phyloP scores from a whole-genome alignment of 2,888 invertebrate species.

The Rhopalosiphum nymphaeae region DNA sequence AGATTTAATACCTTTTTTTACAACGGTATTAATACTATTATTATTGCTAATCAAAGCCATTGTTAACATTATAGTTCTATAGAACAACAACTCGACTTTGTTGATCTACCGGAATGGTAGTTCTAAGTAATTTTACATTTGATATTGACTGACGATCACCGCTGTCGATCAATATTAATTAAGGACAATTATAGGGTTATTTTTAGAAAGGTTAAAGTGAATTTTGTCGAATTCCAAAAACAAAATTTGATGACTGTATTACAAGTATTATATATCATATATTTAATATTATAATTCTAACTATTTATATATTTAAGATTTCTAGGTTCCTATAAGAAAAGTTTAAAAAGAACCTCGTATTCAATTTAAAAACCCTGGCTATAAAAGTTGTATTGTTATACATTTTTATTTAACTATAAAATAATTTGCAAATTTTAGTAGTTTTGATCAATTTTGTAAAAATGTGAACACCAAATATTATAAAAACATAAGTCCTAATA shows the following conservation, averaged over 20 bases:
- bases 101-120: conserved; percentile 67
- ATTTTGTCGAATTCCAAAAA: background rate
- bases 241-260: background rate
- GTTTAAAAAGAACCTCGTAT: background rate
- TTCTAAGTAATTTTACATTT: conserved; percentile 69
- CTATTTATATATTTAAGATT: background rate
- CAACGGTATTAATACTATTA: background rate
- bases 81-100: conserved; percentile 5
- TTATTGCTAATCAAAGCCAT: background rate
- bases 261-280: conserved; percentile 70
- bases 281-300: conserved; percentile 57
- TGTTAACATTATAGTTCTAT: background rate
- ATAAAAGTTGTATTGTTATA: background rate
- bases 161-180: conserved; percentile 70
- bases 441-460: no score
- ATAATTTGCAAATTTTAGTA: no score
- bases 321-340: background rate
- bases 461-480: no score
- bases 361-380: background rate
- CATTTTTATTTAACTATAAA: background rate
- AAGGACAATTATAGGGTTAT: background rate
- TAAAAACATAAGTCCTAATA: no score
- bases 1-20: background rate
- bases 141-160: conserved; percentile 68
- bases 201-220: background rate